Conservation (phyloP, 2,113 vertebrate species). For the Bambusicola thoracicus region DNA sequence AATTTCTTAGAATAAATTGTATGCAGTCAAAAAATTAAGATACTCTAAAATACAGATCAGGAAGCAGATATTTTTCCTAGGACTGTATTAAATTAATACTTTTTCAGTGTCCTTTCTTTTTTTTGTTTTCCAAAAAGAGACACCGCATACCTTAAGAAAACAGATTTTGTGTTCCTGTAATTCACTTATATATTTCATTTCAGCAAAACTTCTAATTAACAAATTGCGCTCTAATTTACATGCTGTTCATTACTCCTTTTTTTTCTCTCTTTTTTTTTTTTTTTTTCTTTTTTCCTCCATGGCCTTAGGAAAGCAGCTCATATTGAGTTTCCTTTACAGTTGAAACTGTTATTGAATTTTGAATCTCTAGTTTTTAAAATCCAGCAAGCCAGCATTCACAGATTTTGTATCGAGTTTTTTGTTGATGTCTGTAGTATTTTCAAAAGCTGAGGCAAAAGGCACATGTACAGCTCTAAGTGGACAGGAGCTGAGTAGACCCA, state of each 20-base stretch:
- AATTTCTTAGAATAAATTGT: not conserved
- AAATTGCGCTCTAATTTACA: not conserved
- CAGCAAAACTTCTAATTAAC: not conserved
- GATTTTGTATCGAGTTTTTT: not conserved
- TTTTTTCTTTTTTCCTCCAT: not conserved
- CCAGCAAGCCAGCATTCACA: not conserved
- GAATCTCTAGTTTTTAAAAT: not conserved
- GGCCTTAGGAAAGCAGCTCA: not conserved
- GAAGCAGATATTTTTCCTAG: not conserved
- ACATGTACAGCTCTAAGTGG: not conserved
- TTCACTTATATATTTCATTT: not conserved
- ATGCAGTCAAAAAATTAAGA: not conserved
- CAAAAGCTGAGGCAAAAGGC: not conserved
- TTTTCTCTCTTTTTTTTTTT: not conserved
- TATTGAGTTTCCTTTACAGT: not conserved
- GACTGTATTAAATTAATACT: not conserved
- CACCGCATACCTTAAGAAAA: not conserved
- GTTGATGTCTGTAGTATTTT: not conserved
- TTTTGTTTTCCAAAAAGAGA: not conserved
- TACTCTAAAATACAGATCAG: not conserved
- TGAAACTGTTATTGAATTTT: not conserved
- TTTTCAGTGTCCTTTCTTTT: not conserved
- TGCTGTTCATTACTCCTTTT: not conserved
- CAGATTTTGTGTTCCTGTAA: not conserved
- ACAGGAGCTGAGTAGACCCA: not conserved